Percentiles rank a stretch among this genome's conserved stretches.
These are phyloP conservation scores for Andrena hattorfiana DNA, from an alignment of 2,888 invertebrate genomes.

Conservation along the genomic window DNA sequence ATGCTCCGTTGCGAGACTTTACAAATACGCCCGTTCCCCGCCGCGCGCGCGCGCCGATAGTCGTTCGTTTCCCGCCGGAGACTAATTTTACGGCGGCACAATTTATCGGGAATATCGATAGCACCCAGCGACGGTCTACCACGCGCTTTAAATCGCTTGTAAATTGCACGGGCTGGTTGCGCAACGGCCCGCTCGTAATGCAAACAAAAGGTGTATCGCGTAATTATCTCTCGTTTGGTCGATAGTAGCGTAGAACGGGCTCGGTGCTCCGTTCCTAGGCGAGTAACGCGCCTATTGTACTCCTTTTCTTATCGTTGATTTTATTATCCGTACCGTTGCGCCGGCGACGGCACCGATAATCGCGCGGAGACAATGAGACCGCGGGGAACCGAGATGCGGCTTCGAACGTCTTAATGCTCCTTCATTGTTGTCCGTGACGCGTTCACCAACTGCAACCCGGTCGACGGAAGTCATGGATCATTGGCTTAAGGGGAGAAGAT, in stretches of 20 bases:
- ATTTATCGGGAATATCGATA: conserved; percentile 50
- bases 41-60: neutral
- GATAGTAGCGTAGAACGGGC: conserved; percentile 17
- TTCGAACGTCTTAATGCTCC: conserved; percentile 63
- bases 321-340: conserved; percentile 57
- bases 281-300: conserved; percentile 14
- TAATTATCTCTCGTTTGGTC: conserved; percentile 51
- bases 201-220: conserved; percentile 44
- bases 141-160: conserved; percentile 26
- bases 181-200: conserved; percentile 13
- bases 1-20: neutral
- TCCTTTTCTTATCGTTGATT: conserved; percentile 38
- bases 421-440: conserved; percentile 51
- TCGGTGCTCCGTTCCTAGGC: conserved; percentile 1
- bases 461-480: conserved; percentile 58
- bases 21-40: conserved; percentile 15
- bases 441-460: conserved; percentile 28
- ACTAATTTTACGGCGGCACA: conserved; percentile 29
- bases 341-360: conserved; percentile 48
- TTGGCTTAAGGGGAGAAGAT: conserved; percentile 35
- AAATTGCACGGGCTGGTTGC: conserved; percentile 12
- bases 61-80: neutral
- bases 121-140: conserved; percentile 32
- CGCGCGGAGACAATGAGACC: conserved; percentile 62
- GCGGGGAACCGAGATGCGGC: conserved; percentile 38